Evolutionary conservation across 1,140 invertebrate species (phyloP).

Genomic region (Calliopsis andreniformis): DNA sequence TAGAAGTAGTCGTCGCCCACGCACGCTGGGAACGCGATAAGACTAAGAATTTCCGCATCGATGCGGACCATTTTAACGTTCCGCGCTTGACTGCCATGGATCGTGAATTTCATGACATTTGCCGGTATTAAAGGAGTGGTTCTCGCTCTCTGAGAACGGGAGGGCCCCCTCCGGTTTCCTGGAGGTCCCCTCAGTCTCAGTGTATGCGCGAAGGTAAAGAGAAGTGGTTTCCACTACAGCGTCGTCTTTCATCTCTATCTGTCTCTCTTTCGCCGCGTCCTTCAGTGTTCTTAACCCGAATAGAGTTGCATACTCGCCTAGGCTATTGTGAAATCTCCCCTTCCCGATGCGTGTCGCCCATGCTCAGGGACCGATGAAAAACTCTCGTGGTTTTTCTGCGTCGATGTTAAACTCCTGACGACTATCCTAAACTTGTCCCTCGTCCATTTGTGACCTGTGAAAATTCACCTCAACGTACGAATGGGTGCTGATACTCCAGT

Average conservation of each 20-base stretch:
- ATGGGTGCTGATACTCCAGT: too few species aligned
- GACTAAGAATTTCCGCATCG: background rate
- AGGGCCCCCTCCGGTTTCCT: background rate
- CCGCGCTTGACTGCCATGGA: background rate
- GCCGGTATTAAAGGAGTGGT: constrained; percentile 19
- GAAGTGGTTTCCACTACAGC: constrained; percentile 36
- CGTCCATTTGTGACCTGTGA: background rate
- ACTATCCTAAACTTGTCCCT: background rate
- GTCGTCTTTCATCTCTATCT: constrained; percentile 36
- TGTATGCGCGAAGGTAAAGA: constrained; percentile 32
- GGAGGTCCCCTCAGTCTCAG: constrained; percentile 16
- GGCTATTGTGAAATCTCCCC: constrained; percentile 9
- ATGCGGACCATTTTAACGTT: background rate
- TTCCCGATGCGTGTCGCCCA: background rate
- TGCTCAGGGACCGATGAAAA: background rate
- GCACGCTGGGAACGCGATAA: background rate
- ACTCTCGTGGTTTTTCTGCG: background rate
- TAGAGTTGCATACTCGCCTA: constrained; percentile 20
- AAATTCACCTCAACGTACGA: background rate
- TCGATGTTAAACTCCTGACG: background rate
- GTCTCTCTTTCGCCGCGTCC: constrained; percentile 11
- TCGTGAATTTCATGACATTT: constrained; percentile 35
- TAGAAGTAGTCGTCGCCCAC: too few species aligned
- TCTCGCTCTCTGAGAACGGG: background rate
- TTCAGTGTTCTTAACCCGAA: constrained; percentile 39